Evolutionary conservation across 2,888 invertebrate species (phyloP).

Genomic region (Eupithecia pulchellata): DNA sequence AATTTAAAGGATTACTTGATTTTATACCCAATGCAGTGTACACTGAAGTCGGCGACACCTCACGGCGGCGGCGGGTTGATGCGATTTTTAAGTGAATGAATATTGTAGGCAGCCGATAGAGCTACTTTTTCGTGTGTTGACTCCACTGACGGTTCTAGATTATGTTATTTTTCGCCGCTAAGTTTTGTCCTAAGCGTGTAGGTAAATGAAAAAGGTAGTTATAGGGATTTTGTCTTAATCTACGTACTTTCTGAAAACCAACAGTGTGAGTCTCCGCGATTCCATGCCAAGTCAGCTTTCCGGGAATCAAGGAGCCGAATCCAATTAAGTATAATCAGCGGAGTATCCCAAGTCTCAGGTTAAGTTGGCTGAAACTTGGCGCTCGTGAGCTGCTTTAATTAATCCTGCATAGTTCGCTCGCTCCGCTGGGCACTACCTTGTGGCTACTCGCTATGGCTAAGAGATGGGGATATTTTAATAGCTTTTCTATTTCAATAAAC

Average conservation of each 20-base stretch:
- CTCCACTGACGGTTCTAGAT: too few relatives aligned
- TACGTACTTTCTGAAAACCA: neutral
- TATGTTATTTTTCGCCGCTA: too few relatives aligned
- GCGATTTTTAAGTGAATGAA: neutral
- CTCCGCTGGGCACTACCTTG: constrained; percentile 35
- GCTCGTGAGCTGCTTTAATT: constrained; percentile 37
- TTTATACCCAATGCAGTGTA: neutral
- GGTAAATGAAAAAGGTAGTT: too few relatives aligned
- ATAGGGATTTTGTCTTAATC: too few relatives aligned
- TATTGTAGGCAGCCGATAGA: neutral
- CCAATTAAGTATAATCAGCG: constrained; percentile 40
- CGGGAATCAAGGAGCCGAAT: constrained; percentile 31
- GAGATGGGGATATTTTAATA: constrained; percentile 22
- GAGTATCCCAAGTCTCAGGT: constrained; percentile 51
- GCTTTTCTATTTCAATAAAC: constrained; percentile 25
- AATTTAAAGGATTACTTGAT: neutral
- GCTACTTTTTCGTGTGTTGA: too few relatives aligned
- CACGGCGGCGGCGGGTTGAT: neutral
- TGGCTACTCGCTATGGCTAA: constrained; percentile 19
- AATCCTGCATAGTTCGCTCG: constrained; percentile 36
- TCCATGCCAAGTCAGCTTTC: constrained; percentile 11
- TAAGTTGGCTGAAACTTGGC: constrained; percentile 55
- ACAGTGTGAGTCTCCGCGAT: neutral
- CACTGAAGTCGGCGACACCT: neutral
- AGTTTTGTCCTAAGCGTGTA: too few relatives aligned